phyloP scores from a whole-genome alignment of 2,113 vertebrate species.

The Raphicerus campestris region DNA sequence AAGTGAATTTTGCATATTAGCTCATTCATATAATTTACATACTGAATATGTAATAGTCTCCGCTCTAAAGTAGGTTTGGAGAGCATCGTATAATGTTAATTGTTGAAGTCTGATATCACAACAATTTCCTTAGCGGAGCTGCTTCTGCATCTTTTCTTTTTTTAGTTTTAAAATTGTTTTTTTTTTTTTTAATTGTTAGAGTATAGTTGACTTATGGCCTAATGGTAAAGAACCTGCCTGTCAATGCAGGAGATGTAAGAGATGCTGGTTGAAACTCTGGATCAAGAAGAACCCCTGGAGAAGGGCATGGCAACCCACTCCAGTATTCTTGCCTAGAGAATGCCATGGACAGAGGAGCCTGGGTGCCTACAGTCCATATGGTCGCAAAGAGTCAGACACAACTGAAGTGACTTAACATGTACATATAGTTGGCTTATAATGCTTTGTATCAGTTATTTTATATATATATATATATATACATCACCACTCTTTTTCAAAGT shows the following conservation, averaged over 20 bases:
- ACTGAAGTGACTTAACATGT: not conserved
- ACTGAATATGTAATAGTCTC: no score
- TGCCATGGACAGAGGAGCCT: not conserved
- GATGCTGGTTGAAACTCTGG: not conserved
- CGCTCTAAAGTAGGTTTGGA: not conserved
- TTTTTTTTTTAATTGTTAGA: not conserved
- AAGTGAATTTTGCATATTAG: not conserved
- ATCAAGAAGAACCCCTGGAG: not conserved
- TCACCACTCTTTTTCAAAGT: not conserved
- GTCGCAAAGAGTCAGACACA: not conserved
- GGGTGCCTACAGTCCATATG: not conserved
- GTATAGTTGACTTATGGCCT: not conserved
- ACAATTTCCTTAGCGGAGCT: not conserved
- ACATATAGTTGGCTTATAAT: not conserved
- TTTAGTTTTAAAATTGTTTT: not conserved
- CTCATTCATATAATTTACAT: not conserved
- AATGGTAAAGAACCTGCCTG: not conserved
- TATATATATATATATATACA: not conserved
- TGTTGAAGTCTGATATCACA: not conserved
- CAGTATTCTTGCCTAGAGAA: not conserved
- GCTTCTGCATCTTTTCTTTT: not conserved
- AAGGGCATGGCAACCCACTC: not conserved
- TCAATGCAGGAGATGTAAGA: not conserved
- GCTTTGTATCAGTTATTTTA: not conserved
- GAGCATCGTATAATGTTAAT: not conserved